Evolutionary conservation across 2,797 vertebrate genomes (phyloP).

Genomic region (Borostomias antarcticus): DNA sequence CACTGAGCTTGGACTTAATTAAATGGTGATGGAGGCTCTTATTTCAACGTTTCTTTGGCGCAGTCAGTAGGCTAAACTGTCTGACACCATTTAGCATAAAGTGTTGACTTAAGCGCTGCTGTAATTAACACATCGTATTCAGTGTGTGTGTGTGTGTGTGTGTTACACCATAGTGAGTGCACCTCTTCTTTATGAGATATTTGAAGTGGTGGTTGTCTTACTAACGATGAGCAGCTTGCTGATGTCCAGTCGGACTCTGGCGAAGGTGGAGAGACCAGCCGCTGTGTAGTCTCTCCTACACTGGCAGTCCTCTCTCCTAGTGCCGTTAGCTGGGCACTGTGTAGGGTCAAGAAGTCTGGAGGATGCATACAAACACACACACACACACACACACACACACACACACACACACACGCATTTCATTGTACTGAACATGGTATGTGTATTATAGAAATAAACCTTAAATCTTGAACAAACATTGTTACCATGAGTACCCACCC

Average conservation of each 20-base stretch:
- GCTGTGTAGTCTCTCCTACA: constrained; percentile 91
- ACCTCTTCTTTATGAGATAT: constrained; percentile 8
- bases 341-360: constrained; percentile 91
- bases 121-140: constrained; percentile 43
- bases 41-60: constrained; percentile 42
- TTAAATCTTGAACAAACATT: too few relatives aligned
- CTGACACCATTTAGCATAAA: constrained; percentile 20
- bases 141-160: constrained; percentile 11
- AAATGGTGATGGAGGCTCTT: constrained; percentile 61
- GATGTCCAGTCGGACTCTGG: constrained; percentile 91
- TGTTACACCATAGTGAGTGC: not conserved
- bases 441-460: too few relatives aligned
- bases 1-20: constrained; percentile 59
- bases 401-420: too few relatives aligned
- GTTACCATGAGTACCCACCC: constrained; percentile 6
- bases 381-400: constrained; percentile 16
- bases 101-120: constrained; percentile 30
- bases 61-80: constrained; percentile 23
- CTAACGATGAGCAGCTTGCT: constrained; percentile 92
- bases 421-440: too few relatives aligned
- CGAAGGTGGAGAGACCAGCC: constrained; percentile 90
- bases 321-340: constrained; percentile 91
- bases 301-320: constrained; percentile 87
- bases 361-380: constrained; percentile 2
- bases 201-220: constrained; percentile 70